Conservation (phyloP, 2,797 vertebrate genomes). For the Taenioides sp. region DNA sequence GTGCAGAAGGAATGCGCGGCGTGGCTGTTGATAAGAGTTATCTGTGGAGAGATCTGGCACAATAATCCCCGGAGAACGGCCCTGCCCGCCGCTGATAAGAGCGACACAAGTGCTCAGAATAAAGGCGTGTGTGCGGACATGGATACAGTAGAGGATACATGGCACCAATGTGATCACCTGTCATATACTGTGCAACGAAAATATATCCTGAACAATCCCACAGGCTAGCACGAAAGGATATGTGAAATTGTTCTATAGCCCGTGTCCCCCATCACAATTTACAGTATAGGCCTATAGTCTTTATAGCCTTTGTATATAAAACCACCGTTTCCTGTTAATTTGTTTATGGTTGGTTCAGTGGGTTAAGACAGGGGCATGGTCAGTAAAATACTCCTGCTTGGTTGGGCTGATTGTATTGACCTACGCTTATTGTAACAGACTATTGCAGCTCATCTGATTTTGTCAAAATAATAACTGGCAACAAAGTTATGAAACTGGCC, state of each 20-base stretch:
- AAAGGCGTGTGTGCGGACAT: conserved; percentile 10
- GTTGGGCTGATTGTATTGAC: neutral
- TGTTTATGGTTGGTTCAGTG: neutral
- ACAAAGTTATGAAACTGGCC: neutral
- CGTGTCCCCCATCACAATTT: neutral
- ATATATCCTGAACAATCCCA: neutral
- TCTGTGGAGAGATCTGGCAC: conserved; percentile 9
- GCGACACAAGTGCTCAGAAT: conserved; percentile 6
- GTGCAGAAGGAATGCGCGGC: conserved; percentile 11
- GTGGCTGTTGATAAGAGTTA: conserved; percentile 16
- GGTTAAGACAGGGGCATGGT: neutral
- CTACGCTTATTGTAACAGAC: neutral
- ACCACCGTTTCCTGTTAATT: neutral
- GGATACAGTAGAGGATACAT: conserved; percentile 9
- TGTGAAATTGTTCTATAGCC: neutral
- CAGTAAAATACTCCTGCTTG: neutral
- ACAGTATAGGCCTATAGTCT: neutral
- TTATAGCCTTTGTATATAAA: neutral
- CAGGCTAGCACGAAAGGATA: neutral
- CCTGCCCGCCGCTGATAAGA: conserved; percentile 10
- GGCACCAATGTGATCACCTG: conserved; percentile 6
- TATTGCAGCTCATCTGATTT: neutral
- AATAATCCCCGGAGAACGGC: conserved; percentile 8
- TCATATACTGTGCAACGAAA: neutral
- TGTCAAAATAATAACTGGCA: neutral